Base-by-base conservation (phyloP, 92 coral and sea anemone species). In the Muricea muricata region DNA sequence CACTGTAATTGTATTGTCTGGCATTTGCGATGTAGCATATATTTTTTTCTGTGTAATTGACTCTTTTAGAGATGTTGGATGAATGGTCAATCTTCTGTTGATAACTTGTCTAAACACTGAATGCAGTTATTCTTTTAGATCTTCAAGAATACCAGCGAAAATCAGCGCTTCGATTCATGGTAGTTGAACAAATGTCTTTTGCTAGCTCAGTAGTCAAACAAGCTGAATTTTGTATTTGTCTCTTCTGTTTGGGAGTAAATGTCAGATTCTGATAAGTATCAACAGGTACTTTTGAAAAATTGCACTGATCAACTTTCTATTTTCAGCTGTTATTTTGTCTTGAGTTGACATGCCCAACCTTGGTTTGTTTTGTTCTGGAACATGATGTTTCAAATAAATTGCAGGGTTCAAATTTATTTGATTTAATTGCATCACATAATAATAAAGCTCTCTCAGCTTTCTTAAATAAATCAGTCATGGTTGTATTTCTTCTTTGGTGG, bases 71-170 rank as follows among this genome's bases (percentile, higher is more conserved):
- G 85, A 58, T 54, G 15, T 20, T 75, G 72, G 72, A 13, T 85
- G 21, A 67, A 15, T 79, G 32, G 78, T 39, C 77, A 69, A 78
- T 54, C 88, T 58, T 37, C 79, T 45, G 34, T 68, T 88, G 33
- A 73, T 61, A 21, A 58, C 85, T 70, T 73, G 73, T 48, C 89
- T 84, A 52, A 74, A 87, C n/a, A 29, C 66, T 4, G 78, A 81
- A 65, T 21, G 84, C 68, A 25, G 80, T 69, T 26, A 47, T 30
- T 23, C 79, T 17, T 0, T n/a, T 73, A 34, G 54, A 37, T 70
- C 67, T 23, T 60, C 39, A 42, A 31, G 26, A 32, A 54, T 82
- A 82, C 86, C 86, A 70, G 13, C n/a, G 40, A 8, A 58, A 26
- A 57, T 54, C 68, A 18, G 34, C 14, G 29, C 80, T 55, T 57